Evolutionary conservation across 2,113 vertebrate species (phyloP).

Genomic region (Gasterosteus aculeatus): DNA sequence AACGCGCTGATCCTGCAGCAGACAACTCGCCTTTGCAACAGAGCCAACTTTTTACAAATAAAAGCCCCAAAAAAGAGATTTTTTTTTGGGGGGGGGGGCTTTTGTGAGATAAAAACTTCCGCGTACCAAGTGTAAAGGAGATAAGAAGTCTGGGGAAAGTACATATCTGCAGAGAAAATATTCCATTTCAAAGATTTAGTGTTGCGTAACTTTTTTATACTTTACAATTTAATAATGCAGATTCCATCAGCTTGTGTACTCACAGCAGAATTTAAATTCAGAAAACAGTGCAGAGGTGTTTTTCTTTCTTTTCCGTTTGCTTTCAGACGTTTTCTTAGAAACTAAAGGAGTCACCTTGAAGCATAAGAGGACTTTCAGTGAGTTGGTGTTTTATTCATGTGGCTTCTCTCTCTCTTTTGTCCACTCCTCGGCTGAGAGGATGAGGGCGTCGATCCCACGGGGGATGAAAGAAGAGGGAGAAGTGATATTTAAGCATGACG

Average conservation of each 20-base stretch:
- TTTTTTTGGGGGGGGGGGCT: constrained; percentile 36
- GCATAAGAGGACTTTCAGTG: constrained; percentile 12
- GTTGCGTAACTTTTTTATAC: background rate
- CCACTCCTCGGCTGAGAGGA: background rate
- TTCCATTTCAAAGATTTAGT: background rate
- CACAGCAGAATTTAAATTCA: constrained; percentile 11
- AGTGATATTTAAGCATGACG: background rate
- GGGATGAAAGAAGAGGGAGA: background rate
- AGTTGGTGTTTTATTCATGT: constrained; percentile 45
- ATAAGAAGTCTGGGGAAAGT: constrained; percentile 40
- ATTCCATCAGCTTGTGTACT: constrained; percentile 31
- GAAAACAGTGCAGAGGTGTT: constrained; percentile 23
- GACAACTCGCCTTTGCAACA: constrained; percentile 29
- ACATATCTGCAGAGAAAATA: constrained; percentile 20
- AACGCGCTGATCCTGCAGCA: constrained; percentile 39
- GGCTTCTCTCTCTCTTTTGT: constrained; percentile 18
- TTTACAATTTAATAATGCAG: constrained; percentile 20
- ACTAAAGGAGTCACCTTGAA: constrained; percentile 31
- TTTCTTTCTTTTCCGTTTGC: background rate
- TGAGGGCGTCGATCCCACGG: background rate
- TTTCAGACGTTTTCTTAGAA: constrained; percentile 2
- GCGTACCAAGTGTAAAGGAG: constrained; percentile 24
- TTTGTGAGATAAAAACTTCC: constrained; percentile 47
- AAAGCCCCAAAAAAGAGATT: constrained; percentile 21
- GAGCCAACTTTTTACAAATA: constrained; percentile 17